These are phyloP conservation scores for Rhea americana DNA, from an alignment of 2,113 vertebrate species.

Conservation along the genomic window DNA sequence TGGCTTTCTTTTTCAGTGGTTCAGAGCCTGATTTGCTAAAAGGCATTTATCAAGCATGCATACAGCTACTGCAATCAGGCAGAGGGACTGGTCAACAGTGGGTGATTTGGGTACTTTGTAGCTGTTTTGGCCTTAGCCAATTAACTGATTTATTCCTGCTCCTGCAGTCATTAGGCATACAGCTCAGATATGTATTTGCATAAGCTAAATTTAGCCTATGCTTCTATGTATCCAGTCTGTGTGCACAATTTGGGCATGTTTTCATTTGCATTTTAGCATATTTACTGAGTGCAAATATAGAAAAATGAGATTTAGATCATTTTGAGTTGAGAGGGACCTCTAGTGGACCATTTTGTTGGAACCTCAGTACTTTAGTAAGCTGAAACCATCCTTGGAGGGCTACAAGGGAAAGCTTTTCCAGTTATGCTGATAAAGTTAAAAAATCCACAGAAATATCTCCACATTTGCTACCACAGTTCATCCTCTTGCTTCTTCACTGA, in stretches of 20 bases:
- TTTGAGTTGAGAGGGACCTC: constrained; percentile 43
- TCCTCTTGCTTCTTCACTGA: too few species aligned
- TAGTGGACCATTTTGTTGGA: constrained; percentile 15
- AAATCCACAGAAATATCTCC: background rate
- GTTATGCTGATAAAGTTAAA: background rate
- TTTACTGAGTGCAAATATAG: background rate
- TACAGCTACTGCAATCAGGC: background rate
- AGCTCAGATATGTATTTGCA: constrained; percentile 39
- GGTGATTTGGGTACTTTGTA: fast-evolving
- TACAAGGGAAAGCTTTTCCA: background rate
- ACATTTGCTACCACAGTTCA: background rate
- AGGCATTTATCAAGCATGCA: background rate
- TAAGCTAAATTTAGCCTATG: constrained; percentile 40
- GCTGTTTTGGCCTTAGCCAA: background rate
- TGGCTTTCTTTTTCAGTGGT: fast-evolving
- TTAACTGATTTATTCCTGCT: background rate
- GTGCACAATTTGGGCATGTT: background rate
- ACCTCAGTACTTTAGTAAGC: background rate
- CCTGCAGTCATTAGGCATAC: background rate
- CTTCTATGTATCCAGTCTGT: background rate
- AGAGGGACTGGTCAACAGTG: background rate
- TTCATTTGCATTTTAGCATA: constrained; percentile 16
- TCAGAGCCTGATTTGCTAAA: background rate
- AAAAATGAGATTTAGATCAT: background rate
- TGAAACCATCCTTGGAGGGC: background rate